These are phyloP conservation scores for Standfussiana lucernea DNA, from an alignment of 2,888 invertebrate species.

Conservation along the genomic window DNA sequence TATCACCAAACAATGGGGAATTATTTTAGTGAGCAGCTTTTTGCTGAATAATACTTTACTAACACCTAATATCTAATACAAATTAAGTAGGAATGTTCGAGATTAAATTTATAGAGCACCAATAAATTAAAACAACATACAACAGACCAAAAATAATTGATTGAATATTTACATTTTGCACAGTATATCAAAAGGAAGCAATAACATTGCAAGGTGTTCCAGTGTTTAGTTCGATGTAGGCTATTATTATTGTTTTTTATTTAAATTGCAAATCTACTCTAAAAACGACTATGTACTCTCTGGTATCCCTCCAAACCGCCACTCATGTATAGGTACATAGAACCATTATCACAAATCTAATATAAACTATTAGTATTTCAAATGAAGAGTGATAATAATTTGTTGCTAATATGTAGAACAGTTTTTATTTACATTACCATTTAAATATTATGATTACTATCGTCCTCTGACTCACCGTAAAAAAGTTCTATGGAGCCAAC, in stretches of 20 bases:
- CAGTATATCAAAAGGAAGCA: conserved; percentile 9
- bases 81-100: conserved; percentile 62
- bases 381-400: conserved; percentile 28
- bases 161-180: conserved; percentile 53
- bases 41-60: conserved; percentile 22
- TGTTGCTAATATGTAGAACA: conserved; percentile 21
- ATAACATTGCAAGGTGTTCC: conserved; percentile 27
- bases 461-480: conserved; percentile 36
- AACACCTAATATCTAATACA: conserved; percentile 52
- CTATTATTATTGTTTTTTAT: conserved; percentile 22
- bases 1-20: conserved; percentile 21
- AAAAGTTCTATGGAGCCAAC: conserved; percentile 51
- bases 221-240: conserved; percentile 46
- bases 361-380: conserved; percentile 40
- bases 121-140: conserved; percentile 56
- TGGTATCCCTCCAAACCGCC: conserved; percentile 5
- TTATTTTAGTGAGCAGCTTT: conserved; percentile 23
- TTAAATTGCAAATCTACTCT: conserved; percentile 44
- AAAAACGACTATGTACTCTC: conserved; percentile 16
- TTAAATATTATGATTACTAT: conserved; percentile 51
- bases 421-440: conserved; percentile 57
- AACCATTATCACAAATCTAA: conserved; percentile 47
- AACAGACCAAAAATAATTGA: conserved; percentile 26
- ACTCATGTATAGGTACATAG: conserved; percentile 3
- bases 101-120: conserved; percentile 60